Percentiles rank a stretch among this genome's conserved stretches.
Evolutionary conservation across 2,797 vertebrate genomes (phyloP).

Genomic region (Pipistrellus kuhlii): DNA sequence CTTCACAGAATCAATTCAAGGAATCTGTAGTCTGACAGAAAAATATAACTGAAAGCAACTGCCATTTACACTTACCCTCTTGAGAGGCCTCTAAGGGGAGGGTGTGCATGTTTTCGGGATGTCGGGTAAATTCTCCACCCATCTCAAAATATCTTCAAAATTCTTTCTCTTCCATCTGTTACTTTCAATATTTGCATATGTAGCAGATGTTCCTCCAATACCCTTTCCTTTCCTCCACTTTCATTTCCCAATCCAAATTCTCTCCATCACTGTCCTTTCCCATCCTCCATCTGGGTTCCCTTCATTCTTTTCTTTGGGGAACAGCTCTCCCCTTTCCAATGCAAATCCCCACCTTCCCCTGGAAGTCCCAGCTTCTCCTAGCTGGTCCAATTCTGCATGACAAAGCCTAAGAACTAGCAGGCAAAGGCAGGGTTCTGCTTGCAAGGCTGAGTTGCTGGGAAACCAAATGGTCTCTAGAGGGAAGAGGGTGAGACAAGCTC

Average conservation of each 20-base stretch:
- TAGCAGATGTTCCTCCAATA: not conserved
- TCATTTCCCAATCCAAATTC: not conserved
- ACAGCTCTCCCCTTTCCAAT: not conserved
- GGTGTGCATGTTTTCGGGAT: not conserved
- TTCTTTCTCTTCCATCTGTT: not conserved
- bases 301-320: not conserved
- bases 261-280: not conserved
- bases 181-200: not conserved
- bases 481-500: not conserved
- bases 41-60: constrained; percentile 16
- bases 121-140: not conserved
- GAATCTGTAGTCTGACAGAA: not conserved
- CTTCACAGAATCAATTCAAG: not conserved
- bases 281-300: not conserved
- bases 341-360: not conserved
- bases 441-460: constrained; percentile 33
- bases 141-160: not conserved
- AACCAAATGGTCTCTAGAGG: not conserved
- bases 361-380: not conserved
- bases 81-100: not conserved
- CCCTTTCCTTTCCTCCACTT: not conserved
- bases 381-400: not conserved
- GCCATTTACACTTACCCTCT: not conserved
- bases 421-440: not conserved
- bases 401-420: not conserved